These are phyloP conservation scores for Corythoichthys intestinalis DNA, from an alignment of 2,113 vertebrate species.

Conservation along the genomic window DNA sequence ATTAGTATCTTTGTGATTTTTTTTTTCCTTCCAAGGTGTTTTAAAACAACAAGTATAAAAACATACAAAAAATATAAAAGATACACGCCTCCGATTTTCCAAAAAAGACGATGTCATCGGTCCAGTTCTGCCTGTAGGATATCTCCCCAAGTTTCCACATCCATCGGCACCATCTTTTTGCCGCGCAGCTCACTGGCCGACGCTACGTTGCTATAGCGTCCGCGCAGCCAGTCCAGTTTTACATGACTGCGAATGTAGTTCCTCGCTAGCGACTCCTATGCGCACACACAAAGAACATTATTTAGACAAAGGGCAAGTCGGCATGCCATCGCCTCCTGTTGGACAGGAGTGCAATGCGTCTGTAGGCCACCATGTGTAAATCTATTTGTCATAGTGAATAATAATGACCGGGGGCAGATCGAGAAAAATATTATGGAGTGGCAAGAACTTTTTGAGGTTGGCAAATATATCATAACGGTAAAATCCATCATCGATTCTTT, in stretches of 20 bases:
- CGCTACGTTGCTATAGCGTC: conserved; percentile 79
- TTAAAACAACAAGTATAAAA: neutral
- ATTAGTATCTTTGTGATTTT: no score
- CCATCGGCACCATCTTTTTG: conserved; percentile 79
- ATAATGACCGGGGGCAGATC: no score
- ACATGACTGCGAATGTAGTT: conserved; percentile 83
- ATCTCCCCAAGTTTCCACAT: conserved; percentile 84
- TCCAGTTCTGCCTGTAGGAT: conserved; percentile 88
- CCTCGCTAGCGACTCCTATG: conserved; percentile 63
- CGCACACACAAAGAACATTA: neutral
- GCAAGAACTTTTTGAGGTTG: no score
- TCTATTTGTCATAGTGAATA: no score
- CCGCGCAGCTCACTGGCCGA: conserved; percentile 72
- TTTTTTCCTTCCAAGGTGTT: neutral
- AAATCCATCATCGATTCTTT: no score
- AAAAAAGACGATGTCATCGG: conserved; percentile 57
- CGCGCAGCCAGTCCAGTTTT: conserved; percentile 83
- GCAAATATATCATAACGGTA: no score
- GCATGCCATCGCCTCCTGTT: neutral
- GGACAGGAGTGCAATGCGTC: neutral
- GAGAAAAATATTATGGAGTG: no score
- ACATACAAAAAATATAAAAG: neutral
- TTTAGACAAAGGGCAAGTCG: no score
- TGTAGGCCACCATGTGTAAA: no score
- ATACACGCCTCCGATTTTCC: neutral